Percentiles rank a stretch among this genome's conserved stretches.
phyloP scores from a whole-genome alignment of 2,888 invertebrate species.

The Drosophila kokeensis region DNA sequence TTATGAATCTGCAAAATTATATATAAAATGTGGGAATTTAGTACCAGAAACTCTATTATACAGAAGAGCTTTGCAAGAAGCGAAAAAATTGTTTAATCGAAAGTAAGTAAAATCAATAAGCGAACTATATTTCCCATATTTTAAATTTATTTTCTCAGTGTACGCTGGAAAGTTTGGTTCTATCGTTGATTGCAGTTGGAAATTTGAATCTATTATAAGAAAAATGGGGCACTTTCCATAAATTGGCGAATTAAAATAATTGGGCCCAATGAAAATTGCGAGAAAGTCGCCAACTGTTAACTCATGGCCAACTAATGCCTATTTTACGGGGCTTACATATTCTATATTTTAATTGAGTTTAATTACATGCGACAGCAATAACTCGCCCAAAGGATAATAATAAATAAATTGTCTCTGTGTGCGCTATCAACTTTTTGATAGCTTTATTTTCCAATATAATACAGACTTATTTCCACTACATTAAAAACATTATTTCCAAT shows the following conservation, averaged over 20 bases:
- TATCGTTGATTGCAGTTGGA: not conserved
- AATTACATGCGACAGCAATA: not conserved
- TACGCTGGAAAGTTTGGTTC: not conserved
- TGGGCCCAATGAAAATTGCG: not conserved
- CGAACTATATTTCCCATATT: not conserved
- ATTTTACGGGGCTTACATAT: not conserved
- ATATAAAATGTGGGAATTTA: not conserved
- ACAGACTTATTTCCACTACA: no score
- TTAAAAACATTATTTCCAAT: no score
- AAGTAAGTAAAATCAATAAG: not conserved
- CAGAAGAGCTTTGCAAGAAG: not conserved
- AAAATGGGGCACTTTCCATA: not conserved
- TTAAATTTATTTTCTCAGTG: not conserved
- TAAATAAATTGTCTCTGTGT: not conserved
- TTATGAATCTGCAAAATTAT: constrained; percentile 23
- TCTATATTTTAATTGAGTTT: not conserved
- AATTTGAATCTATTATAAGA: not conserved
- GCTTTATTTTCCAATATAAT: no score
- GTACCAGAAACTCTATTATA: not conserved
- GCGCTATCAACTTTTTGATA: no score
- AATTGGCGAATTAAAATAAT: not conserved
- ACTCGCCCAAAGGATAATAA: not conserved
- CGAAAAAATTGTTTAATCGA: not conserved
- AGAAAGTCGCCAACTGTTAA: not conserved
- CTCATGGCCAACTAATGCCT: not conserved